Evolutionary conservation across 2,888 invertebrate genomes (phyloP).

Genomic region (Macrophya annulata): DNA sequence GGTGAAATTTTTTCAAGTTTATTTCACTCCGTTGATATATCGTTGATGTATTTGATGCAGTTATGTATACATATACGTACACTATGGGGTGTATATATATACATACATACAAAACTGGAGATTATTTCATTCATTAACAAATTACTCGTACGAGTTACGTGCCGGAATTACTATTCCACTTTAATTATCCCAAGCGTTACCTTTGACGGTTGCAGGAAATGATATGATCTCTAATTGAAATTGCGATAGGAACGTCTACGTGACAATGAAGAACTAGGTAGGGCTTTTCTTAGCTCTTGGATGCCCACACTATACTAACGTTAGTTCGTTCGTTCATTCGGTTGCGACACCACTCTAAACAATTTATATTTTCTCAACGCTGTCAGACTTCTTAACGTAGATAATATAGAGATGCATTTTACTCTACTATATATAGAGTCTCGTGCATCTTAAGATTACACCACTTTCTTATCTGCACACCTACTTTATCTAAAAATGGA

Average conservation of each 20-base stretch:
- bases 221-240: conserved; percentile 48
- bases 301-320: not conserved
- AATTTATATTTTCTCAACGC: conserved; percentile 30
- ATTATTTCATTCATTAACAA: conserved; percentile 43
- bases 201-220: conserved; percentile 26
- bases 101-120: not conserved
- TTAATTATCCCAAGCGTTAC: conserved; percentile 34
- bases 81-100: not conserved
- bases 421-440: not conserved
- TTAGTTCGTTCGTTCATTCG: not conserved
- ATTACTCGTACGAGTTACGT: conserved; percentile 21
- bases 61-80: not conserved
- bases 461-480: conserved; percentile 6
- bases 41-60: not conserved
- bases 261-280: conserved; percentile 42
- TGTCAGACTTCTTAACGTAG: conserved; percentile 27
- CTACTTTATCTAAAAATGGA: not conserved
- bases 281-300: conserved; percentile 6
- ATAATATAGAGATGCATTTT: not conserved
- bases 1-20: not conserved
- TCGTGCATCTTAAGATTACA: not conserved
- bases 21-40: not conserved
- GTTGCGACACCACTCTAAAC: not conserved
- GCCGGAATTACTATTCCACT: conserved; percentile 25
- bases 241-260: conserved; percentile 38